Percentiles rank a stretch among this genome's conserved stretches.
Conservation (phyloP, 2,888 invertebrate species). For the Chymomyza caudatula region DNA sequence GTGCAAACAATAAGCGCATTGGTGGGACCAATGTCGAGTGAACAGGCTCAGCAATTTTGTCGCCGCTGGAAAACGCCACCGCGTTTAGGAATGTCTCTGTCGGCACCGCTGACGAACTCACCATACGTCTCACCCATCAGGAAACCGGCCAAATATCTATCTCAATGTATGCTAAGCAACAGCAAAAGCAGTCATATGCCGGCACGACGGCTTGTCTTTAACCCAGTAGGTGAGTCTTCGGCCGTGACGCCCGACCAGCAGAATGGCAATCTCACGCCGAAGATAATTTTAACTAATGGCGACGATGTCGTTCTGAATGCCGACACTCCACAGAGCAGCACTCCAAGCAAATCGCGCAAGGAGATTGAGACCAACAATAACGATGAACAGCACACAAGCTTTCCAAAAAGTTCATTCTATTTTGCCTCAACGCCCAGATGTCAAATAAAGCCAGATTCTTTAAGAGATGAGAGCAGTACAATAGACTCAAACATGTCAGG, state of each 20-base stretch:
- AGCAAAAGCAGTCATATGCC: constrained; percentile 18
- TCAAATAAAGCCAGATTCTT: constrained; percentile 58
- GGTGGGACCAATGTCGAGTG: constrained; percentile 93
- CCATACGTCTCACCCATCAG: constrained; percentile 63
- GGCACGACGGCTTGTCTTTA: constrained; percentile 53
- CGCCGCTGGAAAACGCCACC: constrained; percentile 92
- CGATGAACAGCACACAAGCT: constrained; percentile 19
- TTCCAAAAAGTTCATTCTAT: constrained; percentile 15
- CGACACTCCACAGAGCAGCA: neutral
- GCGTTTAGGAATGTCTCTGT: constrained; percentile 73
- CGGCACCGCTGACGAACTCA: constrained; percentile 55
- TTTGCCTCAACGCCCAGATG: constrained; percentile 49
- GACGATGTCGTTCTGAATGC: neutral
- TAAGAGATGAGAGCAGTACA: constrained; percentile 39
- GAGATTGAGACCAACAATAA: constrained; percentile 49
- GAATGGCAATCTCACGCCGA: constrained; percentile 48
- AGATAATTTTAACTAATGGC: neutral
- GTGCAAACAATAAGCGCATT: constrained; percentile 88
- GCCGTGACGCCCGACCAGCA: constrained; percentile 28
- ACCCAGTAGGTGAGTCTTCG: too few relatives aligned
- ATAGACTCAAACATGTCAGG: constrained; percentile 50
- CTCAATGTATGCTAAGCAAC: neutral
- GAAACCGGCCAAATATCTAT: constrained; percentile 33
- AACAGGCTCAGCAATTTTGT: constrained; percentile 84
- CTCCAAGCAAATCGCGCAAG: neutral